These are phyloP conservation scores for Falcaria lacertinaria DNA, from an alignment of 2,888 invertebrate species.

Conservation along the genomic window DNA sequence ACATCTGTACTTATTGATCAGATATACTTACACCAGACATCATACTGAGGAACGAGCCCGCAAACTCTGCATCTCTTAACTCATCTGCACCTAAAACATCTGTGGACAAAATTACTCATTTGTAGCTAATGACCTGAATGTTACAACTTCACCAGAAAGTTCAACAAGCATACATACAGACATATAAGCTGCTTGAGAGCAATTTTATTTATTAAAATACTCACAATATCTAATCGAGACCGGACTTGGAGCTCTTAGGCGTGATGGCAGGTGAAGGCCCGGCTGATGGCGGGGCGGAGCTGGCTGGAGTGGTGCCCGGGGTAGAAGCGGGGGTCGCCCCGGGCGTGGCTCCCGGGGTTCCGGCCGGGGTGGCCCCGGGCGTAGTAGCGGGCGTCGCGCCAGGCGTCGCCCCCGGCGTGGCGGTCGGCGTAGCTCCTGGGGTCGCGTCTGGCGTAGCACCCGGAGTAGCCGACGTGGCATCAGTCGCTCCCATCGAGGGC, in stretches of 20 bases:
- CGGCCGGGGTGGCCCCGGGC: conserved; percentile 8
- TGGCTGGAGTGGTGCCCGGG: conserved; percentile 6
- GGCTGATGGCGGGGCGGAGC: conserved; percentile 5
- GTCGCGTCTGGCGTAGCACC: conserved; percentile 4
- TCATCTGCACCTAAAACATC: conserved; percentile 34
- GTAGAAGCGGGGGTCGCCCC: conserved; percentile 2
- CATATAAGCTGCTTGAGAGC: too few species aligned
- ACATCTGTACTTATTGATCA: not conserved
- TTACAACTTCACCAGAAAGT: too few species aligned
- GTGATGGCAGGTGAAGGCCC: conserved; percentile 4
- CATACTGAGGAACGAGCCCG: conserved; percentile 60
- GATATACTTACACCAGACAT: conserved; percentile 62
- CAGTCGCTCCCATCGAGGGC: not conserved
- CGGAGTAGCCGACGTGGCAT: conserved; percentile 2
- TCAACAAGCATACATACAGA: too few species aligned
- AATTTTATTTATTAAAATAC: too few species aligned
- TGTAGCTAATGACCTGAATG: too few species aligned
- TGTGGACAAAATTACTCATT: conserved; percentile 16
- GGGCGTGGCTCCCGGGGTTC: conserved; percentile 4
- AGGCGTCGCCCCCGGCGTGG: conserved; percentile 10
- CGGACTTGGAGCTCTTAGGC: conserved; percentile 11
- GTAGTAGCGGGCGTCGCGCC: conserved; percentile 8
- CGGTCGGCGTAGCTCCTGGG: conserved; percentile 2
- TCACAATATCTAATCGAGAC: conserved; percentile 12
- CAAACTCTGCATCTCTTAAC: conserved; percentile 38